Evolutionary conservation across 2,888 invertebrate species (phyloP), one percentile per base, ranked within the genome.

Genomic region (Invenusta paracnida): DNA sequence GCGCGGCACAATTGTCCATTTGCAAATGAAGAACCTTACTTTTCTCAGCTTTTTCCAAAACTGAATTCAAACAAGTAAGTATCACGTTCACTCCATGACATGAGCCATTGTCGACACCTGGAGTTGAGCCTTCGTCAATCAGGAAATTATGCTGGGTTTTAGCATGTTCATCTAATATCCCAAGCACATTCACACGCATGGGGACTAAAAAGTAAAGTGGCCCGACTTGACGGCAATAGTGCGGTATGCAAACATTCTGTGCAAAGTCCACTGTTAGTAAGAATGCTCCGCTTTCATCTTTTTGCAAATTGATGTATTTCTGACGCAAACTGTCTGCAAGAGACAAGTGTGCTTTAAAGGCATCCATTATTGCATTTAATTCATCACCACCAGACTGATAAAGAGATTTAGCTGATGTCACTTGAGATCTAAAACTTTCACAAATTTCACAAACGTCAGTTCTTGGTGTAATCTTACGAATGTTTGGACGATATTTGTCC

Each of bases 1-100:
- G 82, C 27, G 5, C 30, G 82, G 82, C 82, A 82, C 73, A 73
- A 73, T 73, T 73, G 73, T 73, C 73, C 73, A 73, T 73, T 73
- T 73, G 73, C 48, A 48, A 48, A 48, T 48, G 48, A 48, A 48
- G 48, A 48, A 48, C 48, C 48, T 48, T 48, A 48, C 48, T 48
- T 48, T 48, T 48, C 48, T 48, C 48, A 48, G 48, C 5, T 48
- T 48, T n/a, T 48, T 48, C 48, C 48, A 48, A 48, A 48, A 48
- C 48, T 48, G 48, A 48, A 48, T 48, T 48, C 48, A 48, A 48
- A 48, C 48, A 79, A 27, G 79, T 79, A 23, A 79, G 29, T 79
- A 79, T 79, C 79, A 79, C 79, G 29, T 79, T 79, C 79, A 28
- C 79, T 27, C 29, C 29, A 28, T 79, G 79, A 79, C 79, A 79